Base-by-base conservation (phyloP, 2,797 vertebrate species). In the Fistularia commersonii region DNA sequence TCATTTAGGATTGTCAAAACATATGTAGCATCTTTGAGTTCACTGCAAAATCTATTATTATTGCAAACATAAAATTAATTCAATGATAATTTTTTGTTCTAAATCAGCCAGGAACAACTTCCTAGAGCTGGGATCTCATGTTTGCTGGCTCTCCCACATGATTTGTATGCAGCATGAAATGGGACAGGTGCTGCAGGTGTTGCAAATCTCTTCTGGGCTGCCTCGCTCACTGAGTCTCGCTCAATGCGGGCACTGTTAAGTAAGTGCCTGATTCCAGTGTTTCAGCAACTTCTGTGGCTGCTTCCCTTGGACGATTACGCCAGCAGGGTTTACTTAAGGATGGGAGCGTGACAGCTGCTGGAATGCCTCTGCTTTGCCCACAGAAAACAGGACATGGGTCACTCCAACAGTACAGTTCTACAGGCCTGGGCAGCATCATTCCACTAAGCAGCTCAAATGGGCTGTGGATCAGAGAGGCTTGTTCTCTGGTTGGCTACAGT, bases 131-230 rank as follows among this genome's bases (percentile, higher is more conserved):
- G 51, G 51, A 60, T 72, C 36, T 67, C 51, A 41, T 50, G 65
- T 57, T 69, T 74, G 53, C 66, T 1, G 36, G 35, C 55, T 48
- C 42, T 66, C 68, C 57, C 74, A 54, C 54, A 64, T 75, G 61
- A 61, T 31, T 35, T 47, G 56, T 61, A 77, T 10, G 48, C 42
- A 6, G 62, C 44, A 14, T 78, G 56, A 65, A 74, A 57, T 10
- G 6, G 66, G 71, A 58, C 84, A 88, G 84, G 83, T 87, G 86
- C 58, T 79, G 77, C 82, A 81, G 76, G 84, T 88, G 86, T 79
- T 81, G 76, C 69, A 68, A 58, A 74, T 76, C 78, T 61, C 34
- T 61, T 66, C 49, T 10, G 65, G 64, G 64, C 71, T 10, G 57
- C 69, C 48, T 74, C 57, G 47, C 65, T 74, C 48, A 14, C 60